These are phyloP conservation scores for Ornithoptera priamus DNA, from an alignment of 2,888 invertebrate genomes.

Conservation along the genomic window DNA sequence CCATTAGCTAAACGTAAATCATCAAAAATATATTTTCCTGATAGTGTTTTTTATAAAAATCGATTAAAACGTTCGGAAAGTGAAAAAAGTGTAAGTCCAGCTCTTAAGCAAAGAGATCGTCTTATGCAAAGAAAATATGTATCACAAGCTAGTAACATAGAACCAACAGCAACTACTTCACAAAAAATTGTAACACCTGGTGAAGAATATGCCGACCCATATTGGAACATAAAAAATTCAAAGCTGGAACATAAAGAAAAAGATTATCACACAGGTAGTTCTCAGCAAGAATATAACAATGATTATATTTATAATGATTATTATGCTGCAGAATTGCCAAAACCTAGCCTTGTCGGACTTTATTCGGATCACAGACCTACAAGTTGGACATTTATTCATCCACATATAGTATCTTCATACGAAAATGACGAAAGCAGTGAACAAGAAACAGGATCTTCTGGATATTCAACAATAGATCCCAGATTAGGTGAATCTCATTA, in stretches of 20 bases:
- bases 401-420: slow-evolving; percentile 42
- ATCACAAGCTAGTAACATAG: slow-evolving; percentile 39
- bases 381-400: slow-evolving; percentile 44
- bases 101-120: slow-evolving; percentile 55
- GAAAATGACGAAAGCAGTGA: slow-evolving; percentile 44
- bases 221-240: slow-evolving; percentile 65
- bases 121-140: slow-evolving; percentile 49
- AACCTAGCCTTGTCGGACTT: slow-evolving; percentile 62
- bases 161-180: slow-evolving; percentile 36
- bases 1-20: slow-evolving; percentile 40
- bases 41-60: slow-evolving; percentile 32
- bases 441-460: slow-evolving; percentile 47
- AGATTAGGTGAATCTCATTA: slow-evolving; percentile 50
- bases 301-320: slow-evolving; percentile 53
- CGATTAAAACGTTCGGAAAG: slow-evolving; percentile 46
- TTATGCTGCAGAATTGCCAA: slow-evolving; percentile 62
- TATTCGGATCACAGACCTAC: slow-evolving; percentile 59
- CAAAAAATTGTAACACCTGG: slow-evolving; percentile 51
- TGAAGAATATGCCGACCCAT: slow-evolving; percentile 59
- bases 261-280: slow-evolving; percentile 33
- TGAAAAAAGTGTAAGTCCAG: slow-evolving; percentile 38
- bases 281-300: slow-evolving; percentile 41
- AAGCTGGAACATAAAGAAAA: slow-evolving; percentile 42
- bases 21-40: slow-evolving; percentile 44
- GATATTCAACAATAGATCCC: slow-evolving; percentile 66